A percentile compares a stretch with the other conserved stretches of the same genome.
Conservation (phyloP, 2,113 vertebrate species). For the Candoia aspera region DNA sequence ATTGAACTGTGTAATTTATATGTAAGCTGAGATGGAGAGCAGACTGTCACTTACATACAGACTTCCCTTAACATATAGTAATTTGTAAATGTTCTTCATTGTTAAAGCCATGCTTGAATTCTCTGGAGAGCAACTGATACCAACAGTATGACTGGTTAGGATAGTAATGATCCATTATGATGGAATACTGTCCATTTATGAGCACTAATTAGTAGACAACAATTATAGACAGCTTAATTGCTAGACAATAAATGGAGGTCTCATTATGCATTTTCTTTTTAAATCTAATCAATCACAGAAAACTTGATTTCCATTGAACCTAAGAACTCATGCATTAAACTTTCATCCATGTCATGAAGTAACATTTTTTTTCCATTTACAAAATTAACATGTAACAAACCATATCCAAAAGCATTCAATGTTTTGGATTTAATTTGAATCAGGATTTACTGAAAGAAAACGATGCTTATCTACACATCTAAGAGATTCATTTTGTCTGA, state of each 20-base stretch:
- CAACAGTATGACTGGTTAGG: not conserved
- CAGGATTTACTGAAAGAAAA: slow-evolving; percentile 40
- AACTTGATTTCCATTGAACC: slow-evolving; percentile 6
- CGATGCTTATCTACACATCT: slow-evolving; percentile 46
- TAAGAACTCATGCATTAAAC: slow-evolving; percentile 25
- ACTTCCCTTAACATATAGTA: not conserved
- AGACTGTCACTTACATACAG: not conserved
- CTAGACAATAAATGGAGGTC: not conserved
- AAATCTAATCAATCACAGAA: not conserved
- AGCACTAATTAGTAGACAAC: not conserved
- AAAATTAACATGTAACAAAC: not conserved
- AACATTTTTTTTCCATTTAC: slow-evolving; percentile 18
- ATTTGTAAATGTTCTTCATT: not conserved
- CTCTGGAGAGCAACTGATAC: not conserved
- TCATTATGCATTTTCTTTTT: slow-evolving; percentile 14
- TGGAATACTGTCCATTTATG: not conserved
- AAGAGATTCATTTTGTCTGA: slow-evolving; percentile 60
- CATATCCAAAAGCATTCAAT: not conserved
- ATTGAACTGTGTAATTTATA: not conserved
- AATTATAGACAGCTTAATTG: not conserved
- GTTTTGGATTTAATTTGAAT: slow-evolving; percentile 15
- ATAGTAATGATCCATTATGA: not conserved
- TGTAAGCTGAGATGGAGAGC: not conserved
- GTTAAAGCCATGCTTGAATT: not conserved
- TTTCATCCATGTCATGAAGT: not conserved